Conservation (phyloP, 2,888 invertebrate species). For the Tupiocoris notatus region DNA sequence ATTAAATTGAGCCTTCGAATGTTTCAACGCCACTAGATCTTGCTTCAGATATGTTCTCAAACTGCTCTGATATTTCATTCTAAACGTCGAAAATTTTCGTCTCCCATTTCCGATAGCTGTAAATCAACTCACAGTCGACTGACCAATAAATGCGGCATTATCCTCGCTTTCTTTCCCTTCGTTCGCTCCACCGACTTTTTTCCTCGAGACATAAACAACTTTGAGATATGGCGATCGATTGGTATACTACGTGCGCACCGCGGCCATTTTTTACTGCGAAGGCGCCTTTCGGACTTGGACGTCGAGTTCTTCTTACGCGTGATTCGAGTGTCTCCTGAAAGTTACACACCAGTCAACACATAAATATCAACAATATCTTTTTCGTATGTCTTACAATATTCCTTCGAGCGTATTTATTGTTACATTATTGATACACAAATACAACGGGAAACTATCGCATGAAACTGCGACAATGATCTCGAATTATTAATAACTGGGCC, state of each 20-base stretch:
- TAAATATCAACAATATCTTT: background rate
- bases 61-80: background rate
- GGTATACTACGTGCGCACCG: background rate
- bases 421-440: too few species aligned
- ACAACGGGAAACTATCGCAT: too few species aligned
- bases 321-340: background rate
- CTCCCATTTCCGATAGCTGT: constrained; percentile 24
- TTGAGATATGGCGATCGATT: constrained; percentile 35
- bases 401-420: too few species aligned
- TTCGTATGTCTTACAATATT: too few species aligned
- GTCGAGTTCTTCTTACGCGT: background rate
- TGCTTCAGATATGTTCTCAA: too few species aligned
- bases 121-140: constrained; percentile 36
- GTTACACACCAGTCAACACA: background rate
- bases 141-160: constrained; percentile 41
- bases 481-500: too few species aligned
- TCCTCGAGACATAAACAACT: constrained; percentile 37
- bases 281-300: background rate
- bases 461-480: too few species aligned
- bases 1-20: too few species aligned
- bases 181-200: background rate
- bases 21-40: too few species aligned
- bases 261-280: background rate
- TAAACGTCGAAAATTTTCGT: background rate
- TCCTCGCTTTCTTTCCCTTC: constrained; percentile 9